Percentiles rank a stretch among this genome's conserved stretches.
Conservation (phyloP, 2,797 vertebrate genomes). For the Artibeus jamaicensis region DNA sequence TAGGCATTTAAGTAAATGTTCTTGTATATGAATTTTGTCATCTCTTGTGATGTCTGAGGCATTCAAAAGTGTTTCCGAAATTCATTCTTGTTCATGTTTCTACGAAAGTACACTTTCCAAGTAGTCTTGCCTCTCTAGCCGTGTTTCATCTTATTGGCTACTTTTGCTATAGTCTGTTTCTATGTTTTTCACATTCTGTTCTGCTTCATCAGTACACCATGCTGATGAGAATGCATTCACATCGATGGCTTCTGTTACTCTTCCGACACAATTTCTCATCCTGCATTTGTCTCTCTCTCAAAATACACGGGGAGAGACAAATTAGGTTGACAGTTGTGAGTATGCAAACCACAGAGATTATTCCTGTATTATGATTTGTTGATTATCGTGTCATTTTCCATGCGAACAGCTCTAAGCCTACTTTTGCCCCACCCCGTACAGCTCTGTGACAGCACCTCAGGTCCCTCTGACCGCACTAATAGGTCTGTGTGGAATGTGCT, state of each 20-base stretch:
- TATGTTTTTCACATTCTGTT: neutral
- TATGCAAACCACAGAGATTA: neutral
- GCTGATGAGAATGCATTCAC: neutral
- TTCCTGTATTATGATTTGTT: neutral
- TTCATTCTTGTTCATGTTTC: neutral
- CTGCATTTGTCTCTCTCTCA: neutral
- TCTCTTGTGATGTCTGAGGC: neutral
- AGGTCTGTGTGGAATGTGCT: neutral
- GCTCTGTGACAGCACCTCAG: neutral
- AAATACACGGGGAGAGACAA: neutral
- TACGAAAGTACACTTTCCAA: neutral
- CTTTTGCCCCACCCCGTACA: neutral
- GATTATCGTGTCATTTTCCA: neutral
- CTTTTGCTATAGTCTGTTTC: neutral
- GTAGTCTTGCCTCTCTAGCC: neutral
- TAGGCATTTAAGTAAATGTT: neutral
- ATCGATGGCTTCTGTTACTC: neutral
- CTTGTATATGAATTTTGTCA: neutral
- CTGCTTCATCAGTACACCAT: neutral
- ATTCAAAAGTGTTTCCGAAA: neutral
- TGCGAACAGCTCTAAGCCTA: neutral
- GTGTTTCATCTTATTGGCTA: neutral
- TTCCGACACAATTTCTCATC: neutral
- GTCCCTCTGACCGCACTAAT: neutral
- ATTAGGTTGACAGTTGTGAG: neutral